Percentiles rank a stretch among this genome's conserved stretches.
phyloP scores from a whole-genome alignment of 2,888 invertebrate genomes.

The Phengaris alcon region DNA sequence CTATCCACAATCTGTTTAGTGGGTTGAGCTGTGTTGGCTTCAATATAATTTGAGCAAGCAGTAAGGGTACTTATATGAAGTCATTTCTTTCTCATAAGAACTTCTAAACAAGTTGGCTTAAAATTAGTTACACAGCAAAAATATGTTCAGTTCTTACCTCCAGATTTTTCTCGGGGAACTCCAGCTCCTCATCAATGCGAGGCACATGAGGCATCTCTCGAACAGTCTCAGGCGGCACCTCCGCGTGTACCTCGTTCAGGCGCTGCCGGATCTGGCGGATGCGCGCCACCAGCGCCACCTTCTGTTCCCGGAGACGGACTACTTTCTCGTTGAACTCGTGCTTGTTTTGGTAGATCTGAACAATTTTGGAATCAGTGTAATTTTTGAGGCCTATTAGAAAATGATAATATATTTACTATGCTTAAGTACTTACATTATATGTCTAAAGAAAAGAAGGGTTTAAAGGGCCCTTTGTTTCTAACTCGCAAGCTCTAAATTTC shows the following conservation, averaged over 20 bases:
- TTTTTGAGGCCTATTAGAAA: not conserved
- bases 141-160: constrained; percentile 52
- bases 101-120: too few relatives aligned
- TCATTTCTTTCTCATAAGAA: too few relatives aligned
- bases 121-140: too few relatives aligned
- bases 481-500: too few relatives aligned
- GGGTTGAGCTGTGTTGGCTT: too few relatives aligned
- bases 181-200: constrained; percentile 69
- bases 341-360: constrained; percentile 65
- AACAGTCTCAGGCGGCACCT: constrained; percentile 74
- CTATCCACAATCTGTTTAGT: too few relatives aligned
- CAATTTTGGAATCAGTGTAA: not conserved
- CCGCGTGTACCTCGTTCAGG: constrained; percentile 76
- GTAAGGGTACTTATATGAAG: too few relatives aligned
- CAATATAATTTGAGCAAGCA: too few relatives aligned
- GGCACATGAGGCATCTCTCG: constrained; percentile 69
- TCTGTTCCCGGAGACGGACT: constrained; percentile 60
- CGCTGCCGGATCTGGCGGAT: constrained; percentile 66
- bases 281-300: constrained; percentile 52
- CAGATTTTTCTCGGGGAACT: constrained; percentile 80
- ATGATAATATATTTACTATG: not conserved
- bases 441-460: too few relatives aligned
- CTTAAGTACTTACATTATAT: too few relatives aligned
- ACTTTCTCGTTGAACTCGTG: constrained; percentile 65
- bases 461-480: too few relatives aligned